phyloP scores from a whole-genome alignment of 2,888 invertebrate species.

The Drosophila koepferae region DNA sequence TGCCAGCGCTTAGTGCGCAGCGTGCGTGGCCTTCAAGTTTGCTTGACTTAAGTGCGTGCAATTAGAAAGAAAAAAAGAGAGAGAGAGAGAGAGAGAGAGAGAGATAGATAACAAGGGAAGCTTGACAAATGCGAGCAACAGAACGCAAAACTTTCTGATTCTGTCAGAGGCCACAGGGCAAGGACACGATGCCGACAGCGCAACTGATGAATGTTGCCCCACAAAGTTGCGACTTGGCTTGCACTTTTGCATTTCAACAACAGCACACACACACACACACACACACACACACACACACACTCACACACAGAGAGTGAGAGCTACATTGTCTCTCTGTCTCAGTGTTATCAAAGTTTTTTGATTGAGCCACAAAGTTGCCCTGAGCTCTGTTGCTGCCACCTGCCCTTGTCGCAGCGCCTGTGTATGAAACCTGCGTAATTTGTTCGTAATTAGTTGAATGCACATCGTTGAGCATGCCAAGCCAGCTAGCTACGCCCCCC shows the following conservation, averaged over 20 bases:
- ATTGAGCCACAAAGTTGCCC: conserved; percentile 66
- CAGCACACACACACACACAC: conserved; percentile 21
- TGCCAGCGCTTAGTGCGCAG: conserved; percentile 67
- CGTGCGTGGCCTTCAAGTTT: conserved; percentile 30
- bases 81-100: background rate
- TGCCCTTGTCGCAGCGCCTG: conserved; percentile 45
- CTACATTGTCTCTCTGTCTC: conserved; percentile 21
- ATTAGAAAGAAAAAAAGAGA: conserved; percentile 46
- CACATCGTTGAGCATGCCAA: conserved; percentile 64
- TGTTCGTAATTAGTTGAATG: conserved; percentile 76
- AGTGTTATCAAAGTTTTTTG: conserved; percentile 61
- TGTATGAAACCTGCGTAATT: conserved; percentile 69
- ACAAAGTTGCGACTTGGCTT: conserved; percentile 59
- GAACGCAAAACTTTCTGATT: conserved; percentile 37
- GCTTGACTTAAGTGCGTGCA: conserved; percentile 71
- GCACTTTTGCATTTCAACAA: conserved; percentile 59
- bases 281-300: conserved; percentile 26
- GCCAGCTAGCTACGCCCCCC: background rate
- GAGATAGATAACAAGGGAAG: background rate
- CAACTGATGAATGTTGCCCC: conserved; percentile 63
- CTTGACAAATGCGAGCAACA: conserved; percentile 60
- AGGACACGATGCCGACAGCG: conserved; percentile 30
- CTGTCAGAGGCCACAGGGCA: conserved; percentile 42
- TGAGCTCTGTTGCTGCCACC: conserved; percentile 35
- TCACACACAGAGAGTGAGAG: no score